A percentile compares a stretch with the other conserved stretches of the same genome.
These are phyloP conservation scores for Panopea generosa DNA, from an alignment of 2,888 invertebrate genomes.

Conservation along the genomic window DNA sequence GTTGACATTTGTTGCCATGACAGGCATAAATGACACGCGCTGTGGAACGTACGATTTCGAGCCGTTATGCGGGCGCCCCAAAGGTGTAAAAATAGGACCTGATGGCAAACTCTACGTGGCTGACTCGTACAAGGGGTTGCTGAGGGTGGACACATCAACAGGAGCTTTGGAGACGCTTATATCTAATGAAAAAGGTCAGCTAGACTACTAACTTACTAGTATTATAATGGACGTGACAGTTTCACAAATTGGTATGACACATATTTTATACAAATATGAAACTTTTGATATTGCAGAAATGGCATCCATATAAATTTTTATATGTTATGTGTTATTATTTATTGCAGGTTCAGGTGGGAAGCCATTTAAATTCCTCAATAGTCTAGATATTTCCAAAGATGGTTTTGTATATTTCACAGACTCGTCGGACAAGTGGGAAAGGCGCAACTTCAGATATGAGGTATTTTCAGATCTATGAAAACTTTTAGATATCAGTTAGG, in stretches of 20 bases:
- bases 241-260: background rate
- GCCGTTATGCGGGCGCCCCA: slow-evolving; percentile 73
- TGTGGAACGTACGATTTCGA: slow-evolving; percentile 69
- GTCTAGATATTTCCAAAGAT: slow-evolving; percentile 68
- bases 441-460: slow-evolving; percentile 74
- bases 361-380: slow-evolving; percentile 72
- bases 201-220: background rate
- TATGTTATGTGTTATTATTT: too few species aligned
- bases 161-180: slow-evolving; percentile 60
- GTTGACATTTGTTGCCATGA: slow-evolving; percentile 56
- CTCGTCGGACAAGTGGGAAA: slow-evolving; percentile 73
- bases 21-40: slow-evolving; percentile 41
- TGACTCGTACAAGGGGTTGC: slow-evolving; percentile 71
- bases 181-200: slow-evolving; percentile 60
- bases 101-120: slow-evolving; percentile 66
- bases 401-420: slow-evolving; percentile 74
- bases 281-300: too few species aligned
- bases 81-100: slow-evolving; percentile 72
- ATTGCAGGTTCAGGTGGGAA: slow-evolving; percentile 61
- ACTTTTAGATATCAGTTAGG: too few species aligned
- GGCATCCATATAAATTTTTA: too few species aligned
- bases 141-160: slow-evolving; percentile 56
- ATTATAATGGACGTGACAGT: too few species aligned
- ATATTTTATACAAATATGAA: background rate
- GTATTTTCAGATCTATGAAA: slow-evolving; percentile 43